Conservation (phyloP, 2,888 invertebrate genomes). For the Melangyna quadrimaculata region DNA sequence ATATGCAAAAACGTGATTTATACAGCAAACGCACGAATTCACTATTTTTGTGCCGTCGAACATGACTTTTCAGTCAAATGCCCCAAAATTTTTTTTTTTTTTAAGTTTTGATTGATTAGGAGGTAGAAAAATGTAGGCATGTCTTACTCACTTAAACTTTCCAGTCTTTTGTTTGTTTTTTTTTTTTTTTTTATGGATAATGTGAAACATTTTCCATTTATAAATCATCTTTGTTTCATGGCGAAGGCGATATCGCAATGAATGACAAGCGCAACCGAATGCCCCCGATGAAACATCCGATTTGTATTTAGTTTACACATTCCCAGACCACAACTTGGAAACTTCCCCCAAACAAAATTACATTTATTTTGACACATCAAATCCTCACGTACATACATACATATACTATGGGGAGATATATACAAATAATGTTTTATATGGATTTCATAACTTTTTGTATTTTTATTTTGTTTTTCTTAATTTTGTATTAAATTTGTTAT, state of each 20-base stretch:
- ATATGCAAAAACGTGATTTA: conserved; percentile 65
- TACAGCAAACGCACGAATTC: conserved; percentile 33
- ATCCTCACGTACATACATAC: background rate
- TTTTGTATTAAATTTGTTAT: conserved; percentile 59
- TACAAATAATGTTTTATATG: conserved; percentile 24
- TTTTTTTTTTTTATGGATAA: too few relatives aligned
- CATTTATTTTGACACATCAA: conserved; percentile 14
- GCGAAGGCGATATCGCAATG: background rate
- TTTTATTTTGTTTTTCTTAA: background rate
- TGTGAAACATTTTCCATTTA: conserved; percentile 26
- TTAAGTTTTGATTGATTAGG: conserved; percentile 54
- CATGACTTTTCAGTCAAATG: conserved; percentile 59
- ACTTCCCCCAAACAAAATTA: background rate
- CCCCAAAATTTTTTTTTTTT: background rate
- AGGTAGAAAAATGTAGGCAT: background rate
- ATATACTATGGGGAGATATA: too few relatives aligned
- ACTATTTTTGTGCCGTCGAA: background rate
- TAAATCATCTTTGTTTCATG: conserved; percentile 19
- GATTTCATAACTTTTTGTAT: conserved; percentile 49
- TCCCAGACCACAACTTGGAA: background rate
- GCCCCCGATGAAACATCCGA: conserved; percentile 15
- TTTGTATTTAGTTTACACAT: conserved; percentile 24
- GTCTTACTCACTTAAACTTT: conserved; percentile 18
- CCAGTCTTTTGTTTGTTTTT: background rate
- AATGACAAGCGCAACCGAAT: conserved; percentile 3